A percentile compares a stretch with the other conserved stretches of the same genome.
phyloP scores from a whole-genome alignment of 2,113 vertebrate genomes.

The Chauna torquata region DNA sequence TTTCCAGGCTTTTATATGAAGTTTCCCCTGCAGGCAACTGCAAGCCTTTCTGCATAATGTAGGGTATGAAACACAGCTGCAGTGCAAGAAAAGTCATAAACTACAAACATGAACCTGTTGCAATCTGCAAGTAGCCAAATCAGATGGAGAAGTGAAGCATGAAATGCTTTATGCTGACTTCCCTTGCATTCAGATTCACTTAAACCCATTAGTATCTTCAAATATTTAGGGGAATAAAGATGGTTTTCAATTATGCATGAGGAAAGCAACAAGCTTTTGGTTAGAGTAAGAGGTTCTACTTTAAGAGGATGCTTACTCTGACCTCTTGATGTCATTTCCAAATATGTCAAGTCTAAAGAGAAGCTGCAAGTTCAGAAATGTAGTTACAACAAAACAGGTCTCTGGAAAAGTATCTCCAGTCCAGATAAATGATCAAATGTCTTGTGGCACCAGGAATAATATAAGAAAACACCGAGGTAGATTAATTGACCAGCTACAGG shows the following conservation, averaged over 20 bases:
- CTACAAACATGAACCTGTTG: not conserved
- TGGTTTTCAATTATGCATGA: not conserved
- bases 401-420: not conserved
- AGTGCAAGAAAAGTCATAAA: not conserved
- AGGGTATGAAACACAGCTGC: not conserved
- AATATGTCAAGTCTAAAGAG: not conserved
- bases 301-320: not conserved
- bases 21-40: not conserved
- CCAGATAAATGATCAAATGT: not conserved
- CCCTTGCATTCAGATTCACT: not conserved
- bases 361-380: not conserved
- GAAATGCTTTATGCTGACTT: not conserved
- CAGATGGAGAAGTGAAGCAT: not conserved
- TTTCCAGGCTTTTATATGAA: not conserved
- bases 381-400: not conserved
- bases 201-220: conserved; percentile 9
- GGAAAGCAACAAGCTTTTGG: not conserved
- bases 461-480: not conserved
- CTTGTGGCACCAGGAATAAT: not conserved
- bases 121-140: not conserved
- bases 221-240: not conserved
- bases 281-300: not conserved
- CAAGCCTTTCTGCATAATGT: not conserved
- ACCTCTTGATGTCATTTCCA: not conserved
- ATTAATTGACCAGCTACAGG: not conserved